Evolutionary conservation across 1,140 invertebrate species (phyloP), one percentile per base, ranked within the genome.

Genomic region (Sipha flava): DNA sequence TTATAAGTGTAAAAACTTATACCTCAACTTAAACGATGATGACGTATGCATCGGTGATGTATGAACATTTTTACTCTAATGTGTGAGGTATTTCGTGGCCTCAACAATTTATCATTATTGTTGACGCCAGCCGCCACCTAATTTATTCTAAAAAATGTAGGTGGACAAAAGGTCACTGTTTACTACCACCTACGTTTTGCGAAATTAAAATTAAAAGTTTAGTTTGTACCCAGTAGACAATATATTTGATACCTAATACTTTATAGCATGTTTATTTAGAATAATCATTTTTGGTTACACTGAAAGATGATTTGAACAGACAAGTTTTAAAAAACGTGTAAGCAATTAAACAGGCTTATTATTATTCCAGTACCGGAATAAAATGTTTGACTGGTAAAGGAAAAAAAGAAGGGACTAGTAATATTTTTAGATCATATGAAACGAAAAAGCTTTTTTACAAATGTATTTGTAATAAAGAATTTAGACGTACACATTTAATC

Each of bases 381-480:
- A 75, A 37, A 66, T n/a, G 10, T 54, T 66, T 43, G 21, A 23
- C 10, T 23, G 21, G 12, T 43, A 43, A 43, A 66, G 9, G 26
- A 37, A 37, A 34, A 31, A 64, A 29, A 34, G 47, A 54, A 73
- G 47, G 29, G 49, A 52, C 26, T 4, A 0, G 45, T 54, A 34
- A 75, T 75, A 75, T 75, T 75, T 75, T 54, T 75, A 75, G 72
- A 75, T 16, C 45, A 10, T 21, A 37, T 16, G n/a, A 52, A 26
- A 18, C 54, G 23, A 54, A 54, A 40, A 21, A 21, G 31, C 62
- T 43, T 9, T n/a, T n/a, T 12, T 10, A 66, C 12, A 4, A 43
- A 34, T 43, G 34, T 66, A 66, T n/a, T n/a, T n/a, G n/a, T n/a
- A 43, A 66, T 43, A 43, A 40, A 16, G n/a, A 59, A 59, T 31